phyloP scores from a whole-genome alignment of 2,113 vertebrate genomes.

The Lanius collurio region DNA sequence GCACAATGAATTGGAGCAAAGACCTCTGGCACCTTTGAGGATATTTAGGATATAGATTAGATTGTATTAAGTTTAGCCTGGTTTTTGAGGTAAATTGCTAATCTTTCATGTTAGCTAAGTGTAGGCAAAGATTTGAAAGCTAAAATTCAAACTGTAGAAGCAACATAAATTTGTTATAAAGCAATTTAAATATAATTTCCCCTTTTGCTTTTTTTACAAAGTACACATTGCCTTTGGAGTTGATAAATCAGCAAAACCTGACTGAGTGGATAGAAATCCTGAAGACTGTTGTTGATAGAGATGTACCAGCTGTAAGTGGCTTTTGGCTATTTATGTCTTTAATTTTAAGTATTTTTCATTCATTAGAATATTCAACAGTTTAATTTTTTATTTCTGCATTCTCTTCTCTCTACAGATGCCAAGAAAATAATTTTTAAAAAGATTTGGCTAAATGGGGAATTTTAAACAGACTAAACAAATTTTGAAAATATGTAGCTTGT shows the following conservation, averaged over 20 bases:
- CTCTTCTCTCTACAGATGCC: not conserved
- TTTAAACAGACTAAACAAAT: not conserved
- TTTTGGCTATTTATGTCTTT: not conserved
- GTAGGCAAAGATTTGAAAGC: not conserved
- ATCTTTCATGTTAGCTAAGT: not conserved
- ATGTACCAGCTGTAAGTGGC: slow-evolving; percentile 91
- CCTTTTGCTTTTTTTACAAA: not conserved
- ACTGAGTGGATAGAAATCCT: slow-evolving; percentile 98
- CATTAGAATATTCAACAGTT: not conserved
- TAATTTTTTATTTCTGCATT: not conserved
- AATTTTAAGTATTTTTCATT: not conserved
- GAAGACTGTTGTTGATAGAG: slow-evolving; percentile 94
- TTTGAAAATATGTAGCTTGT: not conserved
- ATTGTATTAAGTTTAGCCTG: not conserved
- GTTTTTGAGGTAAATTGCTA: not conserved
- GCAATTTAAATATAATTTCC: not conserved
- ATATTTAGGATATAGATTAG: not conserved
- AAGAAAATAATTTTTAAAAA: not conserved
- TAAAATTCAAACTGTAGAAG: not conserved
- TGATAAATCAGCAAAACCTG: slow-evolving; percentile 97
- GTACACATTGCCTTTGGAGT: slow-evolving; percentile 96
- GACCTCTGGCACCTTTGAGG: not conserved
- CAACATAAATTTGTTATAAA: not conserved
- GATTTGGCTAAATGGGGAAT: not conserved
- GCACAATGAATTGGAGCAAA: not conserved